Evolutionary conservation across 1,140 invertebrate species (phyloP).

Genomic region (Orius insidiosus): DNA sequence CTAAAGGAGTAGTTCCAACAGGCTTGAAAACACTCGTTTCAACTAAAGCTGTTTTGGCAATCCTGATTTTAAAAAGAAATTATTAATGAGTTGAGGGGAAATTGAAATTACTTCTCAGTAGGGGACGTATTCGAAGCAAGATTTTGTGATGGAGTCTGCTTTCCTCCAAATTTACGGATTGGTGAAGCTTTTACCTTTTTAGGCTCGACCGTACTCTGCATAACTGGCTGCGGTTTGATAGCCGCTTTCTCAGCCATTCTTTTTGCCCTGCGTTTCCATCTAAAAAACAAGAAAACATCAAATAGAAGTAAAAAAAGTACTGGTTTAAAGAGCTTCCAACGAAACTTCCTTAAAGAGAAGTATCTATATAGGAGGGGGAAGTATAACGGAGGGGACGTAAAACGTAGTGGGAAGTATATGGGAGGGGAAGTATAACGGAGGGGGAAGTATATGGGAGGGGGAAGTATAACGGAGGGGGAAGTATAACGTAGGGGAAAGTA

Average conservation of each 20-base stretch:
- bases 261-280: conserved; percentile 60
- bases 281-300: no score
- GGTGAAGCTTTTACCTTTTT: conserved; percentile 27
- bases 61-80: conserved; percentile 11
- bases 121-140: background rate
- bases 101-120: conserved; percentile 16
- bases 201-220: conserved; percentile 24
- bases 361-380: no score
- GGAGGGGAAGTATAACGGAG: no score
- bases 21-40: conserved; percentile 35
- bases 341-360: no score
- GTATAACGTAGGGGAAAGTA: no score
- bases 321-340: no score
- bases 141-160: conserved; percentile 13
- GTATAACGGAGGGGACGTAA: no score
- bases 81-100: no score
- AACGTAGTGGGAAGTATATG: no score
- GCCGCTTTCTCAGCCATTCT: conserved; percentile 39
- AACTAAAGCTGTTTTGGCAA: conserved; percentile 20
- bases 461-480: no score
- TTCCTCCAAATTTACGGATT: conserved; percentile 30
- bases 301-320: no score
- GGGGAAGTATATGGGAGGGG: no score
- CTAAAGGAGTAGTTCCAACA: conserved; percentile 64
- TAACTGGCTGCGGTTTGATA: conserved; percentile 20